Percentiles rank a stretch among this genome's conserved stretches.
These are phyloP conservation scores for Lontra canadensis DNA, from an alignment of 2,113 vertebrate species.

Conservation along the genomic window DNA sequence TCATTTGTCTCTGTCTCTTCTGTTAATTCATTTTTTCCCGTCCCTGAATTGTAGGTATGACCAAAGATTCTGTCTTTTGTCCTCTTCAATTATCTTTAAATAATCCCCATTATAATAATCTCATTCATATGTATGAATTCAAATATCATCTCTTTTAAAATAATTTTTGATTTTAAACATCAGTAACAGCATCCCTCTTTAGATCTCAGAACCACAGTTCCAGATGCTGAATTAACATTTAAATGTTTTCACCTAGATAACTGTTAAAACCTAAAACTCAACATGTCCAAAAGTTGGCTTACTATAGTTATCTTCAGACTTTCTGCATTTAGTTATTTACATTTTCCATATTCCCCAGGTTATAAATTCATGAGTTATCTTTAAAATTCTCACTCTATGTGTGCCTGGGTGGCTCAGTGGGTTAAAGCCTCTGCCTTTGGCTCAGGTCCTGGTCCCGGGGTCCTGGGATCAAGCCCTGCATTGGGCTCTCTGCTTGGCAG, in stretches of 20 bases:
- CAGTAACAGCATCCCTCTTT: neutral
- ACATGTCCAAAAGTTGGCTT: neutral
- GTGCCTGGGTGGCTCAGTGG: too few species aligned
- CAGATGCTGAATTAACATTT: neutral
- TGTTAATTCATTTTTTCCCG: neutral
- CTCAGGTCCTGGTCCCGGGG: too few species aligned
- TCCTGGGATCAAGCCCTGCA: too few species aligned
- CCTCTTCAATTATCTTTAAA: constrained; percentile 3
- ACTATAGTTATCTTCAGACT: neutral
- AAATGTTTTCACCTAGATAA: neutral
- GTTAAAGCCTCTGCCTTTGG: too few species aligned
- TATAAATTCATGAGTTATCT: neutral
- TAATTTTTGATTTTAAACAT: neutral
- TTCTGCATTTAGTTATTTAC: neutral
- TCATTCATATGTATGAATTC: neutral
- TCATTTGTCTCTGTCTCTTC: neutral
- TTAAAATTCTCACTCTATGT: neutral
- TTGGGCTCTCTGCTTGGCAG: too few species aligned
- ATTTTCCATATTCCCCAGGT: neutral
- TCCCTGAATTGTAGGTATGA: neutral
- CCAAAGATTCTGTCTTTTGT: neutral
- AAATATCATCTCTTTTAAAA: neutral
- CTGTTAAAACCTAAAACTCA: neutral
- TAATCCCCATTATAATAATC: neutral
- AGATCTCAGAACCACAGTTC: neutral